These are phyloP conservation scores for Calameuta filiformis DNA, from an alignment of 2,888 invertebrate genomes.

Conservation along the genomic window DNA sequence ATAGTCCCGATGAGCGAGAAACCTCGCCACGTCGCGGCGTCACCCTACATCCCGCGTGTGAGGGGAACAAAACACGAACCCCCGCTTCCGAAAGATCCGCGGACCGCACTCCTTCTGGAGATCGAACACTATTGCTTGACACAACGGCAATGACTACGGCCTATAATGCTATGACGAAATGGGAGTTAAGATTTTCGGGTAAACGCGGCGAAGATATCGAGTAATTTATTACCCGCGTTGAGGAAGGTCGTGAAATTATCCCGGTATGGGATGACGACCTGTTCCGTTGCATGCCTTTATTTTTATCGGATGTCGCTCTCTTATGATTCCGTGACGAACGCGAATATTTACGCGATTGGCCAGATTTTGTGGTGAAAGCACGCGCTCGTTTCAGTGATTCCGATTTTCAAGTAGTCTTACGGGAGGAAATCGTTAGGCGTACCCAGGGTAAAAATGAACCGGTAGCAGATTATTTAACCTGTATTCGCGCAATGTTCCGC, in stretches of 20 bases:
- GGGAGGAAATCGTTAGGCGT: background rate
- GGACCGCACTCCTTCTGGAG: too few species aligned
- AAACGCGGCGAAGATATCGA: background rate
- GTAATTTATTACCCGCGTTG: background rate
- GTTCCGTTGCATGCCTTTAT: background rate
- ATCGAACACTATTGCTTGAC: too few species aligned
- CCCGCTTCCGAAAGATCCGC: too few species aligned
- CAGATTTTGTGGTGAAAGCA: background rate
- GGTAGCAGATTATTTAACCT: conserved; percentile 1
- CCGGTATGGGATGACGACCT: background rate
- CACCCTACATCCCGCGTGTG: too few species aligned
- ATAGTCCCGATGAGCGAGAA: too few species aligned
- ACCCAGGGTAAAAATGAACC: conserved; percentile 4
- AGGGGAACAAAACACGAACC: too few species aligned
- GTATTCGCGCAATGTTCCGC: background rate
- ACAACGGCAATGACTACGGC: too few species aligned
- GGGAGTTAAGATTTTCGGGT: too few species aligned
- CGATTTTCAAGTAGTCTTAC: background rate
- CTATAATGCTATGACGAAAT: too few species aligned
- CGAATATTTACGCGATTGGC: background rate
- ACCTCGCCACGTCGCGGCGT: too few species aligned
- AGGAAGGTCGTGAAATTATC: background rate
- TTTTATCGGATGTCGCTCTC: conserved; percentile 1
- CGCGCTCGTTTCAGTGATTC: background rate
- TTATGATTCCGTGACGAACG: conserved; percentile 2